Evolutionary conservation across 2,888 invertebrate genomes (phyloP), one percentile per base, ranked within the genome.

Genomic region (Orthonevra nobilis): DNA sequence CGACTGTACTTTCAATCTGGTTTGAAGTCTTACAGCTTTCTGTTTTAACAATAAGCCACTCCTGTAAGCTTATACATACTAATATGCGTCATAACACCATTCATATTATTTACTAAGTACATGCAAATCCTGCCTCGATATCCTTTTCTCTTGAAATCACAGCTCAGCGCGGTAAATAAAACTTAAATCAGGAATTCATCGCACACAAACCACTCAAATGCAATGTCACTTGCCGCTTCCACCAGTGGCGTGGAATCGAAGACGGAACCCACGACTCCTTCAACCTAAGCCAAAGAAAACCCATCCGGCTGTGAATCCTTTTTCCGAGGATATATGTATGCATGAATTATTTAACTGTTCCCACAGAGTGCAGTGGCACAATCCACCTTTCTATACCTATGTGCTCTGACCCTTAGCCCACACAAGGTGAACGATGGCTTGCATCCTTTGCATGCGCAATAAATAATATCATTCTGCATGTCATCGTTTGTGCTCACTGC

Each of bases 341-440:
- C 15, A 36, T 70, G 61, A 70, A 70, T 70, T 61, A 70, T 70
- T 61, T 70, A 70, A 70, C 61, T 61, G 34, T 30, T 23, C 50
- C 15, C 28, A 40, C 69, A 58, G 52, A 50, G 60, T 70, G 60
- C 60, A 69, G 12, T 30, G 12, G 52, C 52, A 20, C 40, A 40
- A 61, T 50, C 48, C 56, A 48, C 42, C 44, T 30, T 20, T 46
- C 20, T 14, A 48, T 12, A 38, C 26, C 48, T 26, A 23, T 32
- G 32, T 26, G 32, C 15, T 56, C 36, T 70, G 70, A 61, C 70
- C 70, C 46, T 40, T 60, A 52, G 60, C 52, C 60, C 34, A 52
- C 26, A 20, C 42, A 23, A 1, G 20, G 15, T 46, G 34, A 61
- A 54, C 36, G 23, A 4, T 36, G 36, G 9, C 23, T 36, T 19